Percentiles rank a stretch among this genome's conserved stretches.
Conservation (phyloP, 2,888 invertebrate genomes). For the Archaeoteleia sp. region DNA sequence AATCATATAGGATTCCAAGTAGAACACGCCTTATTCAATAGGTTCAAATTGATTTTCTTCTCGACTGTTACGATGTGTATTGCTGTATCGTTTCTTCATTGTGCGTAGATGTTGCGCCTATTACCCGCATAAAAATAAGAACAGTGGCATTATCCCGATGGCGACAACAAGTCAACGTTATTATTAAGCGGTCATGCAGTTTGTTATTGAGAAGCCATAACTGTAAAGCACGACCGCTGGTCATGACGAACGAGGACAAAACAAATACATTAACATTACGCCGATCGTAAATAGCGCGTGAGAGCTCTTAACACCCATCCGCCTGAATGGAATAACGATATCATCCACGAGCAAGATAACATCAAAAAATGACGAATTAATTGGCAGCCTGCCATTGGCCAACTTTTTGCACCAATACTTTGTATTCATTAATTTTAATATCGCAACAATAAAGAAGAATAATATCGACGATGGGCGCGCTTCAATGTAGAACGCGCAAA, state of each 20-base stretch:
- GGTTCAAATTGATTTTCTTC: too few species aligned
- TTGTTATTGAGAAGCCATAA: constrained; percentile 50
- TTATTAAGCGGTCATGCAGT: constrained; percentile 21
- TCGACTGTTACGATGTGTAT: too few species aligned
- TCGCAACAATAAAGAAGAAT: constrained; percentile 46
- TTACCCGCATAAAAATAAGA: too few species aligned
- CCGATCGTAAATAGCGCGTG: constrained; percentile 54
- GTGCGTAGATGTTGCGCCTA: too few species aligned
- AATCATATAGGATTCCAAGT: too few species aligned
- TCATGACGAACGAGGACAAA: constrained; percentile 54
- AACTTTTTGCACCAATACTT: constrained; percentile 29
- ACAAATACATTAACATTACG: constrained; percentile 59
- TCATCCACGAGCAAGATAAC: constrained; percentile 28
- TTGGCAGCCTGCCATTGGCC: constrained; percentile 48
- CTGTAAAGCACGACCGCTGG: constrained; percentile 59
- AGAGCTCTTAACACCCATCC: constrained; percentile 49
- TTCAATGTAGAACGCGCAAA: constrained; percentile 25
- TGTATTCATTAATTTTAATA: constrained; percentile 54
- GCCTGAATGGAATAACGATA: constrained; percentile 45
- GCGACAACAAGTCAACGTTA: constrained; percentile 19
- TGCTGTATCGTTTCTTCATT: too few species aligned
- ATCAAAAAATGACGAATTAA: constrained; percentile 53
- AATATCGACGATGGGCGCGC: constrained; percentile 37
- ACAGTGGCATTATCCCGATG: constrained; percentile 16
- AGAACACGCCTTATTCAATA: too few species aligned